Base-by-base conservation (phyloP, 2,797 vertebrate species). In the Sebastes taczanowskii region DNA sequence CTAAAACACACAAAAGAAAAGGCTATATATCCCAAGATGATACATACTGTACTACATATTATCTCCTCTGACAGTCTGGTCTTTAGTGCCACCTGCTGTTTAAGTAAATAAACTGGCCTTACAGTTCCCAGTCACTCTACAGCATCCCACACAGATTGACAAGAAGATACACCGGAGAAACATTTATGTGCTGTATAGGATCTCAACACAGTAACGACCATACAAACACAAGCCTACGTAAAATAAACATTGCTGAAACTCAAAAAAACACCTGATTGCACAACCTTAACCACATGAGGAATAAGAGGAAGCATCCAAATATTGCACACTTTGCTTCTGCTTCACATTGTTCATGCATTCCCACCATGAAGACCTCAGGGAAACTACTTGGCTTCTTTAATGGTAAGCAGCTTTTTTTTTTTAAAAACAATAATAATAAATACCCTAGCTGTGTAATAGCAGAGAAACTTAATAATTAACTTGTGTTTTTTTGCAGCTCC, bases 21-120 rank as follows among this genome's bases (percentile, higher is more conserved):
- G 20, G 8, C 30, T 11, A 38, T 38, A 29, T 4, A 27, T 55
- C 13, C 11, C 8, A 59, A 53, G 20, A 6, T 46, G 27, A 64
- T n/a, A 13, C 14, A 5, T 6, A 3, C 42, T 23, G 11, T 22
- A 46, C 25, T 9, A 53, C 18, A 6, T 11, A 29, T 63, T 1
- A 27, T 2, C 22, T 10, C 52, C 42, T 82, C 30, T 32, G 62
- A 38, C 56, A 65, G 53, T 13, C 46, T 78, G 72, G 74, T 79
- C 66, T 91, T 87, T 84, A 83, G 80, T 87, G 89, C 91, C 91
- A 88, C 77, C 92, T 93, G 52, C 86, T 93, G 87, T 67, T 61
- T 23, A 25, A 59, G 7, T 22, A 42, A 58, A 42, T 18, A 49
- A 52, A 69, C 10, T 76, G 27, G 29, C 20, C 38, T 52, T 27